These are phyloP conservation scores for Zaprionus inermis DNA, from an alignment of 1,140 invertebrate species.

Conservation along the genomic window DNA sequence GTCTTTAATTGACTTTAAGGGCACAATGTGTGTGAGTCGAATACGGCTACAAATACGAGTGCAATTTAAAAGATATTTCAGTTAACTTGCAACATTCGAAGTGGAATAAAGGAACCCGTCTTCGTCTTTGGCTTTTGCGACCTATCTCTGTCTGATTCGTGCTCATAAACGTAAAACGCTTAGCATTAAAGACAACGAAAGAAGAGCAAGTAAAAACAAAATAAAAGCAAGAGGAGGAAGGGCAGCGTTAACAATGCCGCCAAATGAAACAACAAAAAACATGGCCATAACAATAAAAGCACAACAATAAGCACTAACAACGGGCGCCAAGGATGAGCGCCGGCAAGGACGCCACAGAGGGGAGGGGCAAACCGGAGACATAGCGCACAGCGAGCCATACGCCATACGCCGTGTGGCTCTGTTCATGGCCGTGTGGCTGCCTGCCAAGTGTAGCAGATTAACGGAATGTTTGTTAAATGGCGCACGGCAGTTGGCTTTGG, in stretches of 20 bases:
- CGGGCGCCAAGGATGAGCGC: conserved; percentile 54
- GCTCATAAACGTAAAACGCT: conserved; percentile 79
- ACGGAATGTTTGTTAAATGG: conserved; percentile 81
- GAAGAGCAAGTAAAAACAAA: conserved; percentile 2
- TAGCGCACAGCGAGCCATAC: not conserved
- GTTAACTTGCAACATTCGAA: conserved; percentile 30
- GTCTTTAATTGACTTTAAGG: conserved; percentile 33
- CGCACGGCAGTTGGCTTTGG: conserved; percentile 41
- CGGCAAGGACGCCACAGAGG: conserved; percentile 25
- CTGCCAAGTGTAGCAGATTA: conserved; percentile 80
- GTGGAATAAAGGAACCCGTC: conserved; percentile 13
- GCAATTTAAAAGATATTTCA: conserved; percentile 73
- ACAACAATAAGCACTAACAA: conserved; percentile 81
- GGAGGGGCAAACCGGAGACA: conserved; percentile 34
- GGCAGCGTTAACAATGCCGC: conserved; percentile 65
- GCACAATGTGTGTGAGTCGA: conserved; percentile 48
- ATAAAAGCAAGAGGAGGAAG: conserved; percentile 7
- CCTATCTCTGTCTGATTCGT: conserved; percentile 39
- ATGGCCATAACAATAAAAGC: conserved; percentile 81
- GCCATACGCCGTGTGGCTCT: not conserved
- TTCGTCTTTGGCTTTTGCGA: not conserved
- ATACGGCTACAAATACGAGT: conserved; percentile 29
- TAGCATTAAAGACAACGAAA: conserved; percentile 63
- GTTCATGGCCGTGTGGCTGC: conserved; percentile 67
- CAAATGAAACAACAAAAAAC: conserved; percentile 80